These are phyloP conservation scores for Akabosia matsudoensis DNA, from an alignment of 1,140 invertebrate species.

Conservation along the genomic window DNA sequence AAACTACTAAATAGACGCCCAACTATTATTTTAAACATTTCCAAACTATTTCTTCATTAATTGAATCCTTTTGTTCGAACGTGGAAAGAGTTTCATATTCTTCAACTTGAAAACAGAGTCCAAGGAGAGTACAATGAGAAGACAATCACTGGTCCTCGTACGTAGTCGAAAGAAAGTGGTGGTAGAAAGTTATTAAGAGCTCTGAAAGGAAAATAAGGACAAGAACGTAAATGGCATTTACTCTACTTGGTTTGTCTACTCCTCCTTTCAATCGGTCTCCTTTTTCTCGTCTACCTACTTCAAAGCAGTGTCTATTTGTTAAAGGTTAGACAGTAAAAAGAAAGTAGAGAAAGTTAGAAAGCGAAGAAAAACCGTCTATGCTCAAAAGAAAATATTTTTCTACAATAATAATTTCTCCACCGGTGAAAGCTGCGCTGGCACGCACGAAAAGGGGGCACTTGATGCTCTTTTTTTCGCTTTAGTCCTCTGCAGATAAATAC, in stretches of 20 bases:
- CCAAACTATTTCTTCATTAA: slow-evolving; percentile 9
- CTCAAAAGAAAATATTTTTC: not conserved
- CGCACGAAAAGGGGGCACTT: not conserved
- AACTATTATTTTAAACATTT: not conserved
- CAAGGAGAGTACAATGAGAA: not conserved
- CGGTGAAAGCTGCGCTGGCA: not conserved
- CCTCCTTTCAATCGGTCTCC: not conserved
- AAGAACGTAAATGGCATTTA: not conserved
- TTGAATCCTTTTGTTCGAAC: slow-evolving; percentile 7
- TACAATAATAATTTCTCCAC: too few relatives aligned
- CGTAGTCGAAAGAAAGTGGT: too few relatives aligned
- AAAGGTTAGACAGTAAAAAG: not conserved
- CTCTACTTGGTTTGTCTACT: not conserved
- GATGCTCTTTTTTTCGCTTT: not conserved
- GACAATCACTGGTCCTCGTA: not conserved
- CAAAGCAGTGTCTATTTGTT: not conserved
- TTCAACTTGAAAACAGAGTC: not conserved
- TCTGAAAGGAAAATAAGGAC: not conserved
- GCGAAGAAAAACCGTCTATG: not conserved
- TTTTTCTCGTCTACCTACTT: not conserved
- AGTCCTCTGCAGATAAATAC: not conserved
- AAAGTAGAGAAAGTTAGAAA: not conserved
- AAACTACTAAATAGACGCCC: not conserved
- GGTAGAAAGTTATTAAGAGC: not conserved
- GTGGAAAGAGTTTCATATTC: not conserved